A percentile compares a stretch with the other conserved stretches of the same genome.
These are phyloP conservation scores for Urocynchramus pylzowi DNA, from an alignment of 2,113 vertebrate genomes.

Conservation along the genomic window DNA sequence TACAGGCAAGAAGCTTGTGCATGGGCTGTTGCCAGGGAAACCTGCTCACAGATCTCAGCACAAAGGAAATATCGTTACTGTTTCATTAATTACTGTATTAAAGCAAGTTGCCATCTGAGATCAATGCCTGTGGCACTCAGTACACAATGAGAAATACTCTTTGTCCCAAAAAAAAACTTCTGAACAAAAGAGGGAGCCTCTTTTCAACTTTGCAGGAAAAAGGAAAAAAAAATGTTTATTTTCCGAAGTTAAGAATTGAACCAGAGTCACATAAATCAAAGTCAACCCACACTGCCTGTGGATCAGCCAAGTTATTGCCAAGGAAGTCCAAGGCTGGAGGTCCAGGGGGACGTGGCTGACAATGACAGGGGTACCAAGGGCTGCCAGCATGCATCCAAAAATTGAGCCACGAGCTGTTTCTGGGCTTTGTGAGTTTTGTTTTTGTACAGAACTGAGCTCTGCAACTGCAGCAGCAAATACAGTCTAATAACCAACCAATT, in stretches of 20 bases:
- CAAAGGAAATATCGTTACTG: slow-evolving; percentile 9
- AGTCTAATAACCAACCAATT: slow-evolving; percentile 16
- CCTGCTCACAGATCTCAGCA: neutral
- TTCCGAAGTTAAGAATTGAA: neutral
- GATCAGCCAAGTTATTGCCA: neutral
- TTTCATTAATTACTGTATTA: slow-evolving; percentile 58
- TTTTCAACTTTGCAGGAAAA: neutral
- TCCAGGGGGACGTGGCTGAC: neutral
- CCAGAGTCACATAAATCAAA: slow-evolving; percentile 6
- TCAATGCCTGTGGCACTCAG: neutral
- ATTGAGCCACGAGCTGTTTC: neutral
- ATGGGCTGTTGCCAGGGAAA: slow-evolving; percentile 38
- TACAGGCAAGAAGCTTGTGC: slow-evolving; percentile 16
- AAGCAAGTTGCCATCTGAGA: neutral
- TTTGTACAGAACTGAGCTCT: neutral
- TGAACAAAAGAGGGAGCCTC: neutral
- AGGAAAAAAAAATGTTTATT: neutral
- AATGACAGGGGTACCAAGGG: neutral
- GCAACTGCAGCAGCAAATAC: neutral
- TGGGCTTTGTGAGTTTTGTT: neutral
- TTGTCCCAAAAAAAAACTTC: neutral
- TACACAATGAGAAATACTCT: neutral
- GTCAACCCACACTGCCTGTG: neutral
- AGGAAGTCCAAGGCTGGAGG: neutral
- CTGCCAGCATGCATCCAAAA: neutral